phyloP scores from a whole-genome alignment of 2,797 vertebrate species.

The Malurus leucopterus region DNA sequence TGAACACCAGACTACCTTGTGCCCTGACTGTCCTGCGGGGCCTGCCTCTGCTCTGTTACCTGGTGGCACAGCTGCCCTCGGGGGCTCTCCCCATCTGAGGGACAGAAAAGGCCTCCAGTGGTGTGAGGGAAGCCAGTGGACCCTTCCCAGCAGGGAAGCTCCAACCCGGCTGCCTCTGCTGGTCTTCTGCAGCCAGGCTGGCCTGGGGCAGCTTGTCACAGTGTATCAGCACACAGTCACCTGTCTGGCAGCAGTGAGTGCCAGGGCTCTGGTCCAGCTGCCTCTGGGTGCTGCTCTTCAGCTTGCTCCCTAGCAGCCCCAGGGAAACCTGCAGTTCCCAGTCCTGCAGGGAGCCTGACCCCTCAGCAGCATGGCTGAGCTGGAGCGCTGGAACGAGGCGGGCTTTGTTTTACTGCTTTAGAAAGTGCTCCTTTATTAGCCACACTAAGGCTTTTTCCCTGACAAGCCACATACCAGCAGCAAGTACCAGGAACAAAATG shows the following conservation, averaged over 20 bases:
- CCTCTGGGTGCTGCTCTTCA: not conserved
- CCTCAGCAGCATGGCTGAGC: not conserved
- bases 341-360: not conserved
- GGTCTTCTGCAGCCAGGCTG: not conserved
- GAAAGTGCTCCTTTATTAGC: conserved; percentile 8
- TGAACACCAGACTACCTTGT: too few species aligned
- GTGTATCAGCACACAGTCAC: not conserved
- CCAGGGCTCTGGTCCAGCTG: not conserved
- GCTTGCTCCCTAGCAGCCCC: not conserved
- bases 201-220: not conserved
- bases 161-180: not conserved
- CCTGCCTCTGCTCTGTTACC: not conserved
- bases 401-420: not conserved
- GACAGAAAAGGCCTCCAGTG: not conserved
- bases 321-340: not conserved
- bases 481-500: conserved; percentile 32
- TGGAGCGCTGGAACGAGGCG: rapidly evolving
- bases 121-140: rapidly evolving
- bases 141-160: not conserved
- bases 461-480: conserved; percentile 37
- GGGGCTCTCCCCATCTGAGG: not conserved
- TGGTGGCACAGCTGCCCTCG: not conserved
- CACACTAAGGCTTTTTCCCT: conserved; percentile 12
- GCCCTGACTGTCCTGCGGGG: not conserved
- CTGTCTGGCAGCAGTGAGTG: not conserved